phyloP scores from a whole-genome alignment of 2,797 vertebrate species.

The Leptatherina wallacei region DNA sequence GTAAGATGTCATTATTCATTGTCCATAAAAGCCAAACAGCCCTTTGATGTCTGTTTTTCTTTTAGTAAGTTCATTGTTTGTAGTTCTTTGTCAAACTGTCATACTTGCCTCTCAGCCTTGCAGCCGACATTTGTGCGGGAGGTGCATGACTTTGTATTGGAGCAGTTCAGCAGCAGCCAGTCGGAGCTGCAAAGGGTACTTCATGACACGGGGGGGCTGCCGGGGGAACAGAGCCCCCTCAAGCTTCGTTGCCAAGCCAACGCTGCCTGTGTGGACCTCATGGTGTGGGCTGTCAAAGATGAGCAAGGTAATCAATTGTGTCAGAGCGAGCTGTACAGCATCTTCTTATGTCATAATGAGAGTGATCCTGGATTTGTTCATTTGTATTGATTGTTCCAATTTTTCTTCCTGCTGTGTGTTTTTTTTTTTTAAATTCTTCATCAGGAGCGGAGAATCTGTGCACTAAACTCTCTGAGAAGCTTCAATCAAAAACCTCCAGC shows the following conservation, averaged over 20 bases:
- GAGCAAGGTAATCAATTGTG: conserved; percentile 88
- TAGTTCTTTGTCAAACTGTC: neutral
- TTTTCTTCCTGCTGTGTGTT: conserved; percentile 3
- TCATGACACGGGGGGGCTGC: conserved; percentile 87
- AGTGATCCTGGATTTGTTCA: conserved; percentile 16
- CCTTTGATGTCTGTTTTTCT: neutral
- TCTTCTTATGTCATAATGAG: conserved; percentile 17
- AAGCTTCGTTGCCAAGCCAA: conserved; percentile 96
- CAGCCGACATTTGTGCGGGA: conserved; percentile 91
- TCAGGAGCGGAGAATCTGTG: conserved; percentile 95
- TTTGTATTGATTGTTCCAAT: conserved; percentile 5
- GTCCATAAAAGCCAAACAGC: neutral
- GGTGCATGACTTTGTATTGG: conserved; percentile 94
- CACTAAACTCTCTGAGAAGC: conserved; percentile 93
- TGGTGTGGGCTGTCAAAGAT: conserved; percentile 98
- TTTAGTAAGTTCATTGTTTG: neutral
- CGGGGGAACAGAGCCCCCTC: conserved; percentile 89
- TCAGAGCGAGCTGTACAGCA: conserved; percentile 7
- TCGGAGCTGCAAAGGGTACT: conserved; percentile 94
- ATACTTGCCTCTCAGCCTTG: conserved; percentile 79
- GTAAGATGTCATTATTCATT: conserved; percentile 70
- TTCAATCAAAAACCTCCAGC: conserved; percentile 96
- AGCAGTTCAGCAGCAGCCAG: conserved; percentile 95
- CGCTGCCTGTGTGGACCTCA: conserved; percentile 96
- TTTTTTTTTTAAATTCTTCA: conserved; percentile 5